These are phyloP conservation scores for Columba livia DNA, from an alignment of 2,113 vertebrate genomes.

Conservation along the genomic window DNA sequence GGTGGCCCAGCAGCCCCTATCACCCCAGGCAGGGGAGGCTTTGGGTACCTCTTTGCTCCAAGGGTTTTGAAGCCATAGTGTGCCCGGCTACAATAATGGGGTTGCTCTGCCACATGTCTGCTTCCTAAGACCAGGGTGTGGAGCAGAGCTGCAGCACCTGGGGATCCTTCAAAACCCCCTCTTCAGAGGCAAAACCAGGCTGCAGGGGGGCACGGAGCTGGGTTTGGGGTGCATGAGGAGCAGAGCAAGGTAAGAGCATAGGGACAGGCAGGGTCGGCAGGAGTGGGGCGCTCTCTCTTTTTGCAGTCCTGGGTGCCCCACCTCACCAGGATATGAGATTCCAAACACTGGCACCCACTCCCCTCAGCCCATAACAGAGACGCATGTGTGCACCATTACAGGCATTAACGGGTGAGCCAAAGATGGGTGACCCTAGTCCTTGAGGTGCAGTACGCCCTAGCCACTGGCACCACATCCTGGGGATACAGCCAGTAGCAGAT, in stretches of 20 bases:
- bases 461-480: not conserved
- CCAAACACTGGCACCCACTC: not conserved
- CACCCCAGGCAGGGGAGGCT: fast-evolving
- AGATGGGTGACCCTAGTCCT: not conserved
- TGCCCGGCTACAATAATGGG: not conserved
- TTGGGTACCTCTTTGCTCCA: fast-evolving
- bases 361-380: not conserved
- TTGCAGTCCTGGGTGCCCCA: not conserved
- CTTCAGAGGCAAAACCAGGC: not conserved
- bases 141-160: not conserved
- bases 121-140: not conserved
- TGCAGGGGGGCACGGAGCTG: not conserved
- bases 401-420: not conserved
- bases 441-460: fast-evolving
- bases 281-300: not conserved
- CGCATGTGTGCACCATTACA: fast-evolving
- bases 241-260: not conserved
- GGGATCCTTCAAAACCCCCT: not conserved
- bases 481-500: not conserved
- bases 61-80: fast-evolving
- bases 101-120: not conserved
- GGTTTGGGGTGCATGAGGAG: not conserved
- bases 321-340: not conserved
- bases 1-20: not conserved
- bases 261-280: not conserved